Base-by-base conservation (phyloP, 2,888 invertebrate species). In the Drosophila colorata region DNA sequence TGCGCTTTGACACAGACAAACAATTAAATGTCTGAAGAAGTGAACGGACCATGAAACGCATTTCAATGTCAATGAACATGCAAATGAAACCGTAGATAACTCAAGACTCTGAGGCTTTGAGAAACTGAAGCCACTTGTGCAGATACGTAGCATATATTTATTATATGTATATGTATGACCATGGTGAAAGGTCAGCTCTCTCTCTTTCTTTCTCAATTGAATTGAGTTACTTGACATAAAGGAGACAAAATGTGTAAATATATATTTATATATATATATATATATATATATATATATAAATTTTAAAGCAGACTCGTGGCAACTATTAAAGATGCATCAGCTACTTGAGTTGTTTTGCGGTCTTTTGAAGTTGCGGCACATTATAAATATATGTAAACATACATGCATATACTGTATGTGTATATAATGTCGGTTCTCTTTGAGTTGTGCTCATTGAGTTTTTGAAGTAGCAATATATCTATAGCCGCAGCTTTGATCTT, bases 21-120 rank as follows among this genome's bases (percentile, higher is more conserved):
- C 73, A 81, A 87, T 82, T 81, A 81, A 87, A 58, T 65, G 53
- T 47, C 48, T 51, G 37, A 65, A 69, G 77, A 79, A 83, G 83
- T 82, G 83, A 88, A 77, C 69, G 80, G 69, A 88, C 88, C 83
- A 74, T 88, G 87, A 88, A 88, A 70, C 80, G 58, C 80, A 77
- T 88, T 88, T 88, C 83, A 83, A 83, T 83, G 83, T 80, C 83
- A 83, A 66, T 78, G 80, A 73, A 74, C 67, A 80, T 65, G 73
- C 46, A 73, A 74, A 81, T 75, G 69, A 83, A 71, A 69, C 63
- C 64, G 58, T 14, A 43, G 66, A 69, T 61, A 56, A 51, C 47
- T 63, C 44, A 57, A 71, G 66, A 59, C 52, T 40, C 46, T 20
- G 14, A 37, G 33, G 9, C 11, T 16, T 25, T 38, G 38, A 38